A percentile compares a stretch with the other conserved stretches of the same genome.
phyloP scores from a whole-genome alignment of 2,888 invertebrate genomes.

The Morinoia aosen region DNA sequence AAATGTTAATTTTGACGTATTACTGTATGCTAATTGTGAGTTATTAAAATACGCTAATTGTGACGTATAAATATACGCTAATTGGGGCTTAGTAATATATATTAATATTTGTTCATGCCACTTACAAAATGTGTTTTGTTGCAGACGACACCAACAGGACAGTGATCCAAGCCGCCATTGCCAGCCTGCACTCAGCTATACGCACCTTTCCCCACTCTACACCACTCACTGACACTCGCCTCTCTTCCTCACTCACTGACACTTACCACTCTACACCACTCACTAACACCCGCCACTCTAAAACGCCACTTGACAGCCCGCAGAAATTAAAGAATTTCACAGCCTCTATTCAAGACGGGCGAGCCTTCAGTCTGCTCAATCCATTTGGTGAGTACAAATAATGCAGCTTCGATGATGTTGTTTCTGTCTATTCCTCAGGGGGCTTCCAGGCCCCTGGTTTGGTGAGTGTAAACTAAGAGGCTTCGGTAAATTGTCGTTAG shows the following conservation, averaged over 20 bases:
- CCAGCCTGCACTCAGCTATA: neutral
- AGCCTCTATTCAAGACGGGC: neutral
- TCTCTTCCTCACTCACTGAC: neutral
- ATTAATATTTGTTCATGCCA: neutral
- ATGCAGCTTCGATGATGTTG: too few species aligned
- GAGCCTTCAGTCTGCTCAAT: slow-evolving; percentile 27
- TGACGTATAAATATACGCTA: too few species aligned
- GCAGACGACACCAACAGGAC: slow-evolving; percentile 39
- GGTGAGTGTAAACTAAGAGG: too few species aligned
- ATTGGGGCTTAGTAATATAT: too few species aligned
- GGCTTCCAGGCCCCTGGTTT: too few species aligned
- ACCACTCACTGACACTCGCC: neutral
- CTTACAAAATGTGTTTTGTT: neutral
- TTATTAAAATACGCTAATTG: too few species aligned
- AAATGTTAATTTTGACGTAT: too few species aligned
- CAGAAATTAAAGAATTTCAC: neutral
- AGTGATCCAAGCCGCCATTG: slow-evolving; percentile 22
- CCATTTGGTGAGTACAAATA: slow-evolving; percentile 46
- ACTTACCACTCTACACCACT: neutral
- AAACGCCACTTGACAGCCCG: neutral
- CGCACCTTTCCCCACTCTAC: neutral
- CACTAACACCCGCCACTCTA: neutral
- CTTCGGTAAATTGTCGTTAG: too few species aligned
- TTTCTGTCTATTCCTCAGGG: too few species aligned
- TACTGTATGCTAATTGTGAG: too few species aligned